A percentile compares a stretch with the other conserved stretches of the same genome.
Conservation (phyloP, 2,888 invertebrate genomes). For the Agrochola circellaris region DNA sequence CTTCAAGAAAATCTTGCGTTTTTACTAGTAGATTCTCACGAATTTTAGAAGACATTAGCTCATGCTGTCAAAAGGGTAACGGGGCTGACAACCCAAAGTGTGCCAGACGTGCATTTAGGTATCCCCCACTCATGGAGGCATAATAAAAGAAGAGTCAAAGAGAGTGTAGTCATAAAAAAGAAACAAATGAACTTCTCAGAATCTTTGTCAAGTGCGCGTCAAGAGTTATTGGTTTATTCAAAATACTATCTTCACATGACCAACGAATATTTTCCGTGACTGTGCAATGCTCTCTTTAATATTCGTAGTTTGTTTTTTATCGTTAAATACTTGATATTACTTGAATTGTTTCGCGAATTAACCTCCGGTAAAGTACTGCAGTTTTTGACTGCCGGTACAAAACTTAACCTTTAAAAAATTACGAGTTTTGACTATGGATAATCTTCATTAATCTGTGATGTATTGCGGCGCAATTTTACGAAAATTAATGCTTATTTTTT, state of each 20-base stretch:
- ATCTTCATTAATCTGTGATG: not conserved
- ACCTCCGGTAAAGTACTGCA: not conserved
- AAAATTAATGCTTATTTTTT: not conserved
- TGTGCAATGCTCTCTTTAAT: not conserved
- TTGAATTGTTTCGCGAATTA: constrained; percentile 1
- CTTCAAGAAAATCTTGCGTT: not conserved
- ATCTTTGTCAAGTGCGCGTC: not conserved
- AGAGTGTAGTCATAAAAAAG: not conserved
- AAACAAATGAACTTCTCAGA: not conserved
- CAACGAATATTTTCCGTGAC: constrained; percentile 4
- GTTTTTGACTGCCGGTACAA: not conserved
- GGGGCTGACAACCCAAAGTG: not conserved
- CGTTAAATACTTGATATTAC: not conserved
- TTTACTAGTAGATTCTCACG: not conserved
- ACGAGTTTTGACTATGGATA: not conserved
- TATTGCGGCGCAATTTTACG: not conserved
- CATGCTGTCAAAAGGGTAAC: not conserved
- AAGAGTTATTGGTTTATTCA: not conserved
- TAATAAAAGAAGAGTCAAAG: not conserved
- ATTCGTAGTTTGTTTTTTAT: not conserved
- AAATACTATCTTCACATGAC: too few relatives aligned
- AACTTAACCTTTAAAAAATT: not conserved
- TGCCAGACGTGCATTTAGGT: too few relatives aligned
- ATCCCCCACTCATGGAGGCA: not conserved
- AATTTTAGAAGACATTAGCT: not conserved